A percentile compares a stretch with the other conserved stretches of the same genome.
phyloP scores from a whole-genome alignment of 2,113 vertebrate species.

The Rutilus rutilus region DNA sequence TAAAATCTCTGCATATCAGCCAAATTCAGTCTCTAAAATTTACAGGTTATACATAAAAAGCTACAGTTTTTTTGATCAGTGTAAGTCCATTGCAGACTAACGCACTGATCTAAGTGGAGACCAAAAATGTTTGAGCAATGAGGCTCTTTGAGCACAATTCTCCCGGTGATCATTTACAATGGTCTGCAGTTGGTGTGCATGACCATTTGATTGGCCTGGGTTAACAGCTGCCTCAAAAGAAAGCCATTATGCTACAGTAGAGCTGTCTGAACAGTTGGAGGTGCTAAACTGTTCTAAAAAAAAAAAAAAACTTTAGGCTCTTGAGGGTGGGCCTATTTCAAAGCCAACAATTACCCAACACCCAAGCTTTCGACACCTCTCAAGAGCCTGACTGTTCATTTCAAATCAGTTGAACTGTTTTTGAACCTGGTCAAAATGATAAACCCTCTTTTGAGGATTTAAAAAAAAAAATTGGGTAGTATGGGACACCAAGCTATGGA shows the following conservation, averaged over 20 bases:
- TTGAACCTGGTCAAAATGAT: background rate
- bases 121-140: background rate
- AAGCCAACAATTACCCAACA: slow-evolving; percentile 49
- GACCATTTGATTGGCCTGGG: slow-evolving; percentile 17
- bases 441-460: too few relatives aligned
- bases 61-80: background rate
- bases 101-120: background rate
- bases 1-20: background rate
- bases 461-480: background rate
- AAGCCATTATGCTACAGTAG: slow-evolving; percentile 52
- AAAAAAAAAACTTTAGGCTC: background rate
- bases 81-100: background rate
- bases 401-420: background rate
- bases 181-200: slow-evolving; percentile 35
- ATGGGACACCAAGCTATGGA: background rate
- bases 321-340: slow-evolving; percentile 57
- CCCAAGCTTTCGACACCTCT: slow-evolving; percentile 51
- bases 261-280: slow-evolving; percentile 35
- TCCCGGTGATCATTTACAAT: background rate
- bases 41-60: too few relatives aligned
- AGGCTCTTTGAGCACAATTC: slow-evolving; percentile 21
- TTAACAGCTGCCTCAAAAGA: slow-evolving; percentile 51
- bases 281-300: background rate
- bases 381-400: slow-evolving; percentile 45
- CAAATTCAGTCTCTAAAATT: background rate